A percentile compares a stretch with the other conserved stretches of the same genome.
phyloP scores from a whole-genome alignment of 2,888 invertebrate genomes.

The Drosophila pseudotalamancana region DNA sequence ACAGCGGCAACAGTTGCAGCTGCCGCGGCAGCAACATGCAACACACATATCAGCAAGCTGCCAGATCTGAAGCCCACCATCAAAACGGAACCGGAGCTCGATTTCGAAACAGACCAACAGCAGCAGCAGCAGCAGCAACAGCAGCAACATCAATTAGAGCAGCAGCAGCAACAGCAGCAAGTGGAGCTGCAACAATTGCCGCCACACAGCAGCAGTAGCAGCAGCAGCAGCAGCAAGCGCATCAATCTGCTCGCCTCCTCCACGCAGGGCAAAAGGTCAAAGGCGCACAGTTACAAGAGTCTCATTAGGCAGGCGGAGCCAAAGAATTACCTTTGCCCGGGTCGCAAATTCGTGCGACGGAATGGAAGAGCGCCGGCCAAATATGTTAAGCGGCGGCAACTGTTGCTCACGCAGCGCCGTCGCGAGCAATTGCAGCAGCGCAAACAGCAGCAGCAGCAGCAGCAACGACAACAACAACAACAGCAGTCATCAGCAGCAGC shows the following conservation, averaged over 20 bases:
- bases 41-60: constrained; percentile 67
- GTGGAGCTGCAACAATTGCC: constrained; percentile 17
- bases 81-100: constrained; percentile 79
- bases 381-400: constrained; percentile 76
- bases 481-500: constrained; percentile 28
- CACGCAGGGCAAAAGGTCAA: constrained; percentile 79
- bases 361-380: constrained; percentile 77
- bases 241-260: constrained; percentile 78
- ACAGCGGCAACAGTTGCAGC: constrained; percentile 24
- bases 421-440: constrained; percentile 70
- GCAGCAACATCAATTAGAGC: too few species aligned
- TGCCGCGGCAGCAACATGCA: constrained; percentile 39
- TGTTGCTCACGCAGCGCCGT: constrained; percentile 80
- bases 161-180: background rate
- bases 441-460: constrained; percentile 66
- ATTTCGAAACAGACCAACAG: background rate
- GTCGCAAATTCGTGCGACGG: constrained; percentile 78
- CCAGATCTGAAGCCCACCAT: constrained; percentile 81
- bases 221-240: constrained; percentile 30
- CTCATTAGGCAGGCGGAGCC: constrained; percentile 84
- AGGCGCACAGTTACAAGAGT: constrained; percentile 84
- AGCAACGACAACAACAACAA: constrained; percentile 29
- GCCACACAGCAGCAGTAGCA: constrained; percentile 4
- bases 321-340: constrained; percentile 82
- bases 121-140: constrained; percentile 6